Percentiles rank a stretch among this genome's conserved stretches.
Conservation (phyloP, 2,113 vertebrate genomes). For the Rhizomys pruinosus region DNA sequence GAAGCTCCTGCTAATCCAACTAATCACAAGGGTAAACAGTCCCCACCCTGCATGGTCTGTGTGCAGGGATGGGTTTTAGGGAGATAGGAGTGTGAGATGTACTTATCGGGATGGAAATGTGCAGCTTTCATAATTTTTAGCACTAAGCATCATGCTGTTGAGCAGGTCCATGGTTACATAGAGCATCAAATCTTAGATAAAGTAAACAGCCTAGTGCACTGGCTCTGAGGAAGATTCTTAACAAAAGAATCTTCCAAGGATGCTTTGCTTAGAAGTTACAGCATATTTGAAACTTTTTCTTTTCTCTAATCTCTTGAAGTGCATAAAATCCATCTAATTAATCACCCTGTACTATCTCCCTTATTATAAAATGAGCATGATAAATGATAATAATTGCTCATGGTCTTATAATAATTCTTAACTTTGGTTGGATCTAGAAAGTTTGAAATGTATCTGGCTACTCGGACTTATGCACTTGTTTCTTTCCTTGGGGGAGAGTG, state of each 20-base stretch:
- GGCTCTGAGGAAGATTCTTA: neutral
- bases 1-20: neutral
- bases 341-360: slow-evolving; percentile 46
- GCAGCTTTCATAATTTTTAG: neutral
- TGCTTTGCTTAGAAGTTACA: slow-evolving; percentile 48
- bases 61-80: neutral
- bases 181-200: slow-evolving; percentile 3
- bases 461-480: neutral
- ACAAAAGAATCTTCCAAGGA: neutral
- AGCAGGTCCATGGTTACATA: neutral
- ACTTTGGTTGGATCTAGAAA: slow-evolving; percentile 41
- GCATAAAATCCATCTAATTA: slow-evolving; percentile 53
- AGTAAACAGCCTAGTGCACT: neutral
- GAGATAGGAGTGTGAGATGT: too few relatives aligned
- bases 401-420: slow-evolving; percentile 50
- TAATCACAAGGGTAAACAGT: neutral
- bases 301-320: slow-evolving; percentile 9
- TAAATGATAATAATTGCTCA: slow-evolving; percentile 59
- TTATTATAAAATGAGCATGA: slow-evolving; percentile 61
- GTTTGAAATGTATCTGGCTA: slow-evolving; percentile 10
- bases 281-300: slow-evolving; percentile 29
- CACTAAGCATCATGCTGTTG: neutral
- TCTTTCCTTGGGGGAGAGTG: slow-evolving; percentile 25
- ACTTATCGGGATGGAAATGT: neutral
- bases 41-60: neutral